Base-by-base conservation (phyloP, 2,888 invertebrate genomes). In the Diloba caeruleocephala region DNA sequence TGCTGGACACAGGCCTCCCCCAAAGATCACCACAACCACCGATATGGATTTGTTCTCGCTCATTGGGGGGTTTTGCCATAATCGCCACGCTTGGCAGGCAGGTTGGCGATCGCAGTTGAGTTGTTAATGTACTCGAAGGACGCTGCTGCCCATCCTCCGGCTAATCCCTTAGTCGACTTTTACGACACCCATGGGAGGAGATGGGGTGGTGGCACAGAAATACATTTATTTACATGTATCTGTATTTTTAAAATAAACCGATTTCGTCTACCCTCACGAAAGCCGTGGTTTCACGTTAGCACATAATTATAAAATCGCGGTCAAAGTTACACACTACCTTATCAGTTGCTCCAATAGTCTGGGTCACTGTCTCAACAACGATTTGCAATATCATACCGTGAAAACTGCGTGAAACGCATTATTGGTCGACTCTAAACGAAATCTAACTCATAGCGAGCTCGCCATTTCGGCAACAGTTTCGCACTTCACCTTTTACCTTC, bases 401-500 rank as follows among this genome's bases (percentile, higher is more conserved):
- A 55, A 62, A 73, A 65, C 60, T 64, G 61, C 73, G 65, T 69
- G 69, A 74, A 75, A 77, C 54, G 49, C 66, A 58, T 55, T 49
- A 59, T 43, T 38, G 37, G 36, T 36, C 52, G 42, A 39, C 29
- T 48, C 36, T 41, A 10, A 51, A 39, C 44, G 39, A 34, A 25
- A 33, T 56, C 49, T 49, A 32, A 29, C 42, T 50, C 13, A 65
- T 66, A 67, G 72, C 58, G 53, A 64, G 55, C 63, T 56, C 59
- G 48, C 38, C 55, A 74, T 81, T 85, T 83, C 76, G 74, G 78
- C 78, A 82, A 74, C 74, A 52, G 54, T 74, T 74, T 74, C 73
- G 74, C 73, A 73, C 74, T 73, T 77, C 79, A 79, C 77, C 81
- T 81, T 79, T 82, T 81, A 84, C 88, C 89, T 89, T 88, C 86